Base-by-base conservation (phyloP, 2,797 vertebrate species). In the Cynopterus sphinx region DNA sequence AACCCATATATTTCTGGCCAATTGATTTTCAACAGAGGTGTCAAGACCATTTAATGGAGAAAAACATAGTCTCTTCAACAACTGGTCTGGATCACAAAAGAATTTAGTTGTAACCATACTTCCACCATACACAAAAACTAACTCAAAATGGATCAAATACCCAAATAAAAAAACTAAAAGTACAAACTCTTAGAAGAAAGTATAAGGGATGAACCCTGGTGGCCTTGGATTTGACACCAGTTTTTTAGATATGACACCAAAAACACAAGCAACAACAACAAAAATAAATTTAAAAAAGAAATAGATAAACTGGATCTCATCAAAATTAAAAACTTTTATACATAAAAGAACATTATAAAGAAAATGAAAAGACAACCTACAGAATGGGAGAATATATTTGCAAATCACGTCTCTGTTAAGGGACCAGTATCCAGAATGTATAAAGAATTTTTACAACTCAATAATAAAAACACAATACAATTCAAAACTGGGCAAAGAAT, bases 91-190 rank as follows among this genome's bases (percentile, higher is more conserved):
- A 46, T 41, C 31, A 83, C 5, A 79, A 26, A 84, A 96, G 24
- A 91, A 55, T 79, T 26, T 89, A 89, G 59, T 33, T 65, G 31
- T 57, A 87, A 43, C 15, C 9, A 6, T 68, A 57, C 19, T 7
- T 92, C 36, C 11, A 83, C 22, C 63, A 94, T 39, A 78, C 7
- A 49, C 0, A 94, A 92, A 83, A 83, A 78, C 79, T 94, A 68
- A 83, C 15, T 87, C 43, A 36, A 88, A 91, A 74, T 93, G 43
- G 5, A 86, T 73, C 39, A 94, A 55, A 11, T 22, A 82, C 70
- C 21, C 82, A 61, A 73, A 87, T 68, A 28, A 49, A 57, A 90
- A 4, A 59, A 6, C n/a, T 77, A 33, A 74, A 81, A 49, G 61
- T 49, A 65, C 28, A 82, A 75, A 77, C 19, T 70, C 46, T 53